phyloP scores from a whole-genome alignment of 2,888 invertebrate species.

The Therioaphis trifolii region DNA sequence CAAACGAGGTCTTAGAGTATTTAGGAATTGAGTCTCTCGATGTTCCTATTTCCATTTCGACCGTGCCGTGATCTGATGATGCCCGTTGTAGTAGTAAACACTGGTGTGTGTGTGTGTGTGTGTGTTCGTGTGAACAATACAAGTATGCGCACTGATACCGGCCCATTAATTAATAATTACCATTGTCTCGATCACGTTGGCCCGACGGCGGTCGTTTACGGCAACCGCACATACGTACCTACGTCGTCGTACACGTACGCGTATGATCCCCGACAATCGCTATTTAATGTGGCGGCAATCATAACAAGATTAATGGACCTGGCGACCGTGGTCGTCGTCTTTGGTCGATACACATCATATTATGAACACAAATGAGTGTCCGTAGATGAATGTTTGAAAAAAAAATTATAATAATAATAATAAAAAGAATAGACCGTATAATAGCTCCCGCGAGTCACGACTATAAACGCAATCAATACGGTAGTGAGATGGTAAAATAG shows the following conservation, averaged over 20 bases:
- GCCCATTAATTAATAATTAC: constrained; percentile 17
- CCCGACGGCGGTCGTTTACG: constrained; percentile 29
- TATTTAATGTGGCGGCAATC: constrained; percentile 24
- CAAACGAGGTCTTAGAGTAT: too few relatives aligned
- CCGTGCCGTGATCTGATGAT: background rate
- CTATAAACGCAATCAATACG: constrained; percentile 23
- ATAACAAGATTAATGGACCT: constrained; percentile 22
- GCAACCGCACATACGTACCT: background rate
- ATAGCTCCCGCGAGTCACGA: constrained; percentile 47
- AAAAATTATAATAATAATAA: too few relatives aligned
- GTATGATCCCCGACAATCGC: background rate
- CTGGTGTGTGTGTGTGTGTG: background rate
- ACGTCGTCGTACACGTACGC: background rate
- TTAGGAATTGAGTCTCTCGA: too few relatives aligned
- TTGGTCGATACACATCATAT: background rate
- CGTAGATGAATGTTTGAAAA: background rate
- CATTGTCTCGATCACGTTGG: constrained; percentile 30
- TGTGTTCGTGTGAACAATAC: background rate
- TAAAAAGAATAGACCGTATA: background rate
- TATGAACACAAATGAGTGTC: background rate
- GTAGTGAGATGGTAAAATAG: background rate
- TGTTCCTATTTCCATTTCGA: too few relatives aligned
- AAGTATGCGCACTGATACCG: too few relatives aligned
- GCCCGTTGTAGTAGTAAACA: too few relatives aligned
- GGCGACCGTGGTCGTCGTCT: background rate